phyloP scores from a whole-genome alignment of 2,113 vertebrate genomes.

The Jacana jacana region DNA sequence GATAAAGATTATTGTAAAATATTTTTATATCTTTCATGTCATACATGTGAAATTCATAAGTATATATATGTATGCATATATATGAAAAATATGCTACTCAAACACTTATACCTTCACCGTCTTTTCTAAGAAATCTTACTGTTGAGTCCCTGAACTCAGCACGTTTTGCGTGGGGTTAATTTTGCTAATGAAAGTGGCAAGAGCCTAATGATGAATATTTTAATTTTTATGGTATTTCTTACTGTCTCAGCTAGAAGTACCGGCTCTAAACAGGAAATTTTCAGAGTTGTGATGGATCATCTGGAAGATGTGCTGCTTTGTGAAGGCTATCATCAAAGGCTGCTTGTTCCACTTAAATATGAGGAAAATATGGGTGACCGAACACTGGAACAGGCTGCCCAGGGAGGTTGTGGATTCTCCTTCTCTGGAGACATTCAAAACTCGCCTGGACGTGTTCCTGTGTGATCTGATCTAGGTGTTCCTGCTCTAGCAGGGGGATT shows the following conservation, averaged over 20 bases:
- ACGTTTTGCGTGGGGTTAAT: neutral
- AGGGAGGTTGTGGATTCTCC: no score
- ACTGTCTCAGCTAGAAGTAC: neutral
- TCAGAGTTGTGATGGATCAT: neutral
- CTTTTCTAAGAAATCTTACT: neutral
- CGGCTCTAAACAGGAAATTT: neutral
- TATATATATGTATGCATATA: accelerated
- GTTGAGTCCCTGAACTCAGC: neutral
- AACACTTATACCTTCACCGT: neutral
- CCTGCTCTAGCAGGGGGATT: no score
- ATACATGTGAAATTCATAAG: neutral
- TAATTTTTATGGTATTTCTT: neutral
- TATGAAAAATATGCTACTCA: neutral
- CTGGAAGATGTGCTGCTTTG: neutral
- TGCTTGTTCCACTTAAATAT: no score
- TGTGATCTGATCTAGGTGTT: no score
- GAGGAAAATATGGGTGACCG: no score
- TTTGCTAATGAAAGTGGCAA: neutral
- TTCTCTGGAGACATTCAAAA: no score
- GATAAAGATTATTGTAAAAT: neutral
- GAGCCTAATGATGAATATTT: neutral
- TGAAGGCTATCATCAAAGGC: neutral
- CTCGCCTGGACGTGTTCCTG: no score
- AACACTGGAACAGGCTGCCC: no score
- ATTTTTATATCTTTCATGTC: neutral